Percentiles rank a stretch among this genome's conserved stretches.
These are phyloP conservation scores for Erebia epiphron DNA, from an alignment of 2,888 invertebrate species.

Conservation along the genomic window DNA sequence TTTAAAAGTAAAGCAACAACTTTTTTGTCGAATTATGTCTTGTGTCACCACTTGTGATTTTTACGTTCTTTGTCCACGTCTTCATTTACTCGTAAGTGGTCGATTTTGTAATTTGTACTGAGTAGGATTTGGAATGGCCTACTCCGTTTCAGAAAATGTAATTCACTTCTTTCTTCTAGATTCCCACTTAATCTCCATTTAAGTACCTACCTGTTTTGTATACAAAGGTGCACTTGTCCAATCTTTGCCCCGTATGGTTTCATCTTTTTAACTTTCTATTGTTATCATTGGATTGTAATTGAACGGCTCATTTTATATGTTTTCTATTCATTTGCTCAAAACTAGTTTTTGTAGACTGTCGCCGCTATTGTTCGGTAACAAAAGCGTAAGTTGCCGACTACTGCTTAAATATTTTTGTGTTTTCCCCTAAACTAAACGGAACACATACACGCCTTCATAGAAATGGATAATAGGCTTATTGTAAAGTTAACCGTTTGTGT, in stretches of 20 bases:
- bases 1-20: background rate
- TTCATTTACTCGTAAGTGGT: background rate
- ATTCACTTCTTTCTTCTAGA: background rate
- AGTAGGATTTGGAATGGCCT: too few relatives aligned
- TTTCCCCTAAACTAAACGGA: conserved; percentile 18
- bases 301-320: conserved; percentile 44
- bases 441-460: conserved; percentile 30
- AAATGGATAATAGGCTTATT: conserved; percentile 12
- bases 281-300: conserved; percentile 47
- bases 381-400: conserved; percentile 46
- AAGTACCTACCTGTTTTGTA: conserved; percentile 55
- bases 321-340: conserved; percentile 39
- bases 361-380: conserved; percentile 46
- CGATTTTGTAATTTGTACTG: background rate
- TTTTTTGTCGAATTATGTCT: background rate
- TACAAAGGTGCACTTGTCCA: conserved; percentile 57
- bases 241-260: conserved; percentile 47
- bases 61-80: background rate
- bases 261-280: conserved; percentile 48
- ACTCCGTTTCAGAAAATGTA: background rate
- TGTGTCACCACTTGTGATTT: background rate
- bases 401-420: conserved; percentile 37
- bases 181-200: background rate
- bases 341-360: conserved; percentile 40
- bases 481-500: conserved; percentile 16